Evolutionary conservation across 2,797 vertebrate genomes (phyloP).

Genomic region (Sebastes steindachneri): DNA sequence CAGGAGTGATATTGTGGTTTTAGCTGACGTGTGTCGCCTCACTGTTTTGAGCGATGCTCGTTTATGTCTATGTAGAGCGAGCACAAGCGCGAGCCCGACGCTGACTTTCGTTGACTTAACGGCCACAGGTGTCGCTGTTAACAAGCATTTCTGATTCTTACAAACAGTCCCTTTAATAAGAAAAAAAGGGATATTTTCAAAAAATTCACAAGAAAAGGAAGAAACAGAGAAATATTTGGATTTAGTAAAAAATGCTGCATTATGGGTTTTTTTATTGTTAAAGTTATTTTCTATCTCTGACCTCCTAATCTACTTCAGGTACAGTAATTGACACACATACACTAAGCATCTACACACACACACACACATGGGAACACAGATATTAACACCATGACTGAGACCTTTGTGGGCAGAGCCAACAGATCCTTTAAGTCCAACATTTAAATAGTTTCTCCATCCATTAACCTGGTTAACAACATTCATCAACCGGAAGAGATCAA

Average conservation of each 20-base stretch:
- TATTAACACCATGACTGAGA: slow-evolving; percentile 5
- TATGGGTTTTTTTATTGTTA: neutral
- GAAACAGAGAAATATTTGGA: neutral
- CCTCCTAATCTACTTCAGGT: neutral
- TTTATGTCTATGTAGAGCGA: too few relatives aligned
- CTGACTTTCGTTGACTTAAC: too few relatives aligned
- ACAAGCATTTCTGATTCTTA: too few relatives aligned
- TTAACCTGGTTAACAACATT: neutral
- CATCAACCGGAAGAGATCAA: neutral
- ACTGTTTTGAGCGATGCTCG: too few relatives aligned
- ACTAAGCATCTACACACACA: neutral
- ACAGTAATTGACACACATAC: neutral
- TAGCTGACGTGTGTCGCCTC: too few relatives aligned
- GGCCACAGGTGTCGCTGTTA: too few relatives aligned
- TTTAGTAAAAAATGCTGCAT: neutral
- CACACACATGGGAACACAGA: neutral
- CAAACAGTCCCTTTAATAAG: too few relatives aligned
- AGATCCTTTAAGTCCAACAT: neutral
- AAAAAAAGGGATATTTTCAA: neutral
- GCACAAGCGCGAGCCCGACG: too few relatives aligned
- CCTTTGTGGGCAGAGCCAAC: neutral
- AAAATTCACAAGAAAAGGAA: neutral
- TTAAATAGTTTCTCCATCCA: slow-evolving; percentile 19
- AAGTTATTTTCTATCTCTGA: neutral
- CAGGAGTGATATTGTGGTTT: too few relatives aligned